A percentile compares a stretch with the other conserved stretches of the same genome.
phyloP scores from a whole-genome alignment of 2,113 vertebrate genomes.

The Acrocephalus arundinaceus region DNA sequence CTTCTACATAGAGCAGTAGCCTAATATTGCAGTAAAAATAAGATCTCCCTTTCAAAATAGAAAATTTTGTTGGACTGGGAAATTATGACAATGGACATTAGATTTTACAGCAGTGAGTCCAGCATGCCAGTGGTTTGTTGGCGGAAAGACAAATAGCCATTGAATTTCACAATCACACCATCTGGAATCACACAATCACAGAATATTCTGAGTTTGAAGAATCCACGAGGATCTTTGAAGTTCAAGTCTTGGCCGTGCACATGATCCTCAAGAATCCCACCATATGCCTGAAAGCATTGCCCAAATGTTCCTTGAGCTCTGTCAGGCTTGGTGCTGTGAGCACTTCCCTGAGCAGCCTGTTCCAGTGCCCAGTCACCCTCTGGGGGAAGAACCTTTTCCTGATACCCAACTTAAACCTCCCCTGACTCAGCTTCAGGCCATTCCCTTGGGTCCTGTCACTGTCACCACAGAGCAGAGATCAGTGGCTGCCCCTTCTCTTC shows the following conservation, averaged over 20 bases:
- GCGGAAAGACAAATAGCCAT: background rate
- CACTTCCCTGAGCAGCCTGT: background rate
- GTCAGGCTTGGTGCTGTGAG: background rate
- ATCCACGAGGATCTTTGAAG: background rate
- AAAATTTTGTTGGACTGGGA: background rate
- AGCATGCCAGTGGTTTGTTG: background rate
- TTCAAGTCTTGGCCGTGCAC: background rate
- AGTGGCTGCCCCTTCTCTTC: background rate
- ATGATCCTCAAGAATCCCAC: background rate
- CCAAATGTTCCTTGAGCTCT: accelerated
- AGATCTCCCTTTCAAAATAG: background rate
- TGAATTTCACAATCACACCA: constrained; percentile 22
- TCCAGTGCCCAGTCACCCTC: accelerated
- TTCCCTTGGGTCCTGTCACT: accelerated
- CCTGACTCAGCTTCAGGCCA: background rate
- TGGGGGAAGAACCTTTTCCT: background rate
- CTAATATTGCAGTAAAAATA: background rate
- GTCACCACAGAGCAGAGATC: background rate
- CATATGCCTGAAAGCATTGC: background rate
- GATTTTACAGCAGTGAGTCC: background rate
- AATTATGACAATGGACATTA: background rate
- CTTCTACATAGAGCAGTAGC: background rate
- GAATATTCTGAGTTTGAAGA: background rate
- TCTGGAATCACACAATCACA: background rate
- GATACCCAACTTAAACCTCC: accelerated